A percentile compares a stretch with the other conserved stretches of the same genome.
Evolutionary conservation across 2,797 vertebrate species (phyloP).

Genomic region (Crocidura indochinensis): DNA sequence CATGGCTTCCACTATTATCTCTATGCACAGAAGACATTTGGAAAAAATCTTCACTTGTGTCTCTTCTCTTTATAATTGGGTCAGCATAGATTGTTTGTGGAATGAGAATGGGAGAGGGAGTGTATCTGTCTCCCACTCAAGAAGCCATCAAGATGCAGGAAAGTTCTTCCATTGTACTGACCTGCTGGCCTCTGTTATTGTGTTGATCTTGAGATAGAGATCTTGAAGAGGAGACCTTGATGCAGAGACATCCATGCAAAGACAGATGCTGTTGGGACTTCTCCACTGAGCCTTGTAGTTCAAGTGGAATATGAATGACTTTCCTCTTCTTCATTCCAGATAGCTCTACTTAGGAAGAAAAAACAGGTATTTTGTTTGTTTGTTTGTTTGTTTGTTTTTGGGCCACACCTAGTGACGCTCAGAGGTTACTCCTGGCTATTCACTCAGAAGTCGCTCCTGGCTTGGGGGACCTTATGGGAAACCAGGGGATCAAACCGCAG

Average conservation of each 20-base stretch:
- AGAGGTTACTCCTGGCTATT: too few species aligned
- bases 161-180: background rate
- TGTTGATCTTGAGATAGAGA: background rate
- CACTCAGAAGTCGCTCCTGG: too few species aligned
- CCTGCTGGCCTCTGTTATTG: background rate
- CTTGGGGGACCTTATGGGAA: too few species aligned
- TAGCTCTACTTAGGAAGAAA: background rate
- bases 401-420: too few species aligned
- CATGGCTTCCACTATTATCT: too few species aligned
- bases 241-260: fast-evolving
- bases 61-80: constrained; percentile 1
- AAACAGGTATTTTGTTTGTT: background rate
- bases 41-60: background rate
- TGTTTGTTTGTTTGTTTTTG: too few species aligned
- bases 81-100: background rate
- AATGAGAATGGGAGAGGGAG: too few species aligned
- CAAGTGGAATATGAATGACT: background rate
- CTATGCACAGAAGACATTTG: background rate
- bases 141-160: background rate
- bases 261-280: background rate
- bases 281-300: too few species aligned
- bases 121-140: background rate
- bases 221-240: background rate
- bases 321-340: background rate
- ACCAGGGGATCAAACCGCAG: too few species aligned